These are phyloP conservation scores for Tiliacea citrago DNA, from an alignment of 2,888 invertebrate genomes.

Conservation along the genomic window DNA sequence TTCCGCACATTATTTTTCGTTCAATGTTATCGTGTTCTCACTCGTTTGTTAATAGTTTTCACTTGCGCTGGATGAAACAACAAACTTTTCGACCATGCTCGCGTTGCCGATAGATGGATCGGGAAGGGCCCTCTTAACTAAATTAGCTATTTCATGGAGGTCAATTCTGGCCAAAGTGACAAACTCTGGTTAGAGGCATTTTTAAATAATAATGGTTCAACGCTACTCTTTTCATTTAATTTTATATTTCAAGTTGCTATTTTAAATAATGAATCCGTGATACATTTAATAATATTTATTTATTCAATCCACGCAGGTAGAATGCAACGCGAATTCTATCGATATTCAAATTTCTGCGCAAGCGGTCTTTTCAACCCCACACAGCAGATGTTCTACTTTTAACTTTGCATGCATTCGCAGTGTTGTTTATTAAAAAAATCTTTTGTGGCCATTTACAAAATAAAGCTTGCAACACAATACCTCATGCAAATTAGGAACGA, in stretches of 20 bases:
- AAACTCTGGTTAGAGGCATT: neutral
- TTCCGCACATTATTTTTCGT: too few relatives aligned
- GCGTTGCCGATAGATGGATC: too few relatives aligned
- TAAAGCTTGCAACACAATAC: conserved; percentile 88
- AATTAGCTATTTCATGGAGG: too few relatives aligned
- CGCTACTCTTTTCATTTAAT: neutral
- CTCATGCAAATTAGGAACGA: conserved; percentile 88
- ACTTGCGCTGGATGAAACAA: too few relatives aligned
- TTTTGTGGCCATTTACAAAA: conserved; percentile 90
- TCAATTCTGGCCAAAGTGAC: too few relatives aligned
- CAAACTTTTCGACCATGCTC: too few relatives aligned
- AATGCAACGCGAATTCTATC: conserved; percentile 64
- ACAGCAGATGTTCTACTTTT: conserved; percentile 88
- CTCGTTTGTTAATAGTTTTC: too few relatives aligned
- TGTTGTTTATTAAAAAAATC: conserved; percentile 89
- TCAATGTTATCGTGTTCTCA: too few relatives aligned
- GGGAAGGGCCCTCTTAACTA: too few relatives aligned
- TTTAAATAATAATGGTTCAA: conserved; percentile 1
- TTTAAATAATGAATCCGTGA: conserved; percentile 30
- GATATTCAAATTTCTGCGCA: conserved; percentile 69
- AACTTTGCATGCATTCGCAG: conserved; percentile 83
- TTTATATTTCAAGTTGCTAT: conserved; percentile 13
- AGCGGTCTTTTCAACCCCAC: conserved; percentile 66
- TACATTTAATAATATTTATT: conserved; percentile 45
- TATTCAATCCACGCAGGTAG: conserved; percentile 55